Percentiles rank a stretch among this genome's conserved stretches.
Conservation (phyloP, 1,140 invertebrate species). For the Pseudomyrmex concolor region DNA sequence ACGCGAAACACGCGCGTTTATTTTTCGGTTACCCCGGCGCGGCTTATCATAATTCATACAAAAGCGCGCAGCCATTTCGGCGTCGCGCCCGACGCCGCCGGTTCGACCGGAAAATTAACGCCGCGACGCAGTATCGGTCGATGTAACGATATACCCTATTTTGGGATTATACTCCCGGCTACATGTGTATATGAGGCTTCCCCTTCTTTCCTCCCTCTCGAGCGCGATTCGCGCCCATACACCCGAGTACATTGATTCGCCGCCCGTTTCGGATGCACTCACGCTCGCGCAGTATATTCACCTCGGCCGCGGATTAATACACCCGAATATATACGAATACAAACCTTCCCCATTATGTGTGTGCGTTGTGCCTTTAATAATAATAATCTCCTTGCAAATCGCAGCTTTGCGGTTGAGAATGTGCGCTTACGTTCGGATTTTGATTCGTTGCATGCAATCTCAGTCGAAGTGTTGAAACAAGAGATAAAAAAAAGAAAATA, state of each 20-base stretch:
- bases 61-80: conserved; percentile 8
- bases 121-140: conserved; percentile 36
- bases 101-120: conserved; percentile 64
- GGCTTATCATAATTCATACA: conserved; percentile 69
- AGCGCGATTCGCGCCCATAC: not conserved
- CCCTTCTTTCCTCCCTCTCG: too few species aligned
- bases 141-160: conserved; percentile 43
- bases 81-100: conserved; percentile 18
- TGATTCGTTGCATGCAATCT: conserved; percentile 3
- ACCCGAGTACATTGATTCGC: conserved; percentile 31
- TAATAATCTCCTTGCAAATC: conserved; percentile 29
- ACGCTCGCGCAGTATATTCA: not conserved
- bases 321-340: not conserved
- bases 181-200: not conserved
- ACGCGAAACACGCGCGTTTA: conserved; percentile 34
- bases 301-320: conserved; percentile 24
- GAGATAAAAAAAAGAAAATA: not conserved
- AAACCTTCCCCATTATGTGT: not conserved
- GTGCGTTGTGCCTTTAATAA: conserved; percentile 24
- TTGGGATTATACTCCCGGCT: conserved; percentile 35
- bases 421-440: not conserved
- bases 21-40: conserved; percentile 59
- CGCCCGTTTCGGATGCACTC: not conserved
- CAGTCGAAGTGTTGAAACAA: conserved; percentile 9
- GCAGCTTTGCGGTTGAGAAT: not conserved